phyloP scores from a whole-genome alignment of 2,888 invertebrate genomes.

The Stenolophus ochropezus region DNA sequence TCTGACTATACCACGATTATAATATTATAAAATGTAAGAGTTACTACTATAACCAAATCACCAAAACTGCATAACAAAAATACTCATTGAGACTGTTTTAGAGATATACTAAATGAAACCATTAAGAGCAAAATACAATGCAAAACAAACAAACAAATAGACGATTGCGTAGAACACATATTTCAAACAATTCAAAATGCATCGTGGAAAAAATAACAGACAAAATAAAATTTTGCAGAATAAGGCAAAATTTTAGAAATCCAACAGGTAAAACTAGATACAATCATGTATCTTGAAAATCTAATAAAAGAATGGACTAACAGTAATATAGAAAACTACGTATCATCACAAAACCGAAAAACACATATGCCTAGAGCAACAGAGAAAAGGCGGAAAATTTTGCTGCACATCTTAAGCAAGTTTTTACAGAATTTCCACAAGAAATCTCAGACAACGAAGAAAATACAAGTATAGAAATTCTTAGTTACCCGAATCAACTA shows the following conservation, averaged over 20 bases:
- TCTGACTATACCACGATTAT: neutral
- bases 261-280: neutral
- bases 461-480: neutral
- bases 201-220: slow-evolving; percentile 9
- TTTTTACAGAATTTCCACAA: neutral
- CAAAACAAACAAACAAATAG: neutral
- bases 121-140: neutral
- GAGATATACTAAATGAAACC: neutral
- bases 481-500: neutral
- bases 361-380: neutral
- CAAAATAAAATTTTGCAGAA: neutral
- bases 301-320: neutral
- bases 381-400: neutral
- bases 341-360: neutral
- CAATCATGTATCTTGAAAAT: neutral
- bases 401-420: neutral
- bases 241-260: neutral
- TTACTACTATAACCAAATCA: neutral
- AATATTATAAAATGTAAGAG: neutral
- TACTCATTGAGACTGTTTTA: neutral
- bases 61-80: neutral
- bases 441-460: neutral
- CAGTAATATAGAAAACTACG: neutral
- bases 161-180: neutral
- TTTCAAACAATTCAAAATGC: neutral